Evolutionary conservation across 2,113 vertebrate species (phyloP).

Genomic region (Amphiprion ocellaris): DNA sequence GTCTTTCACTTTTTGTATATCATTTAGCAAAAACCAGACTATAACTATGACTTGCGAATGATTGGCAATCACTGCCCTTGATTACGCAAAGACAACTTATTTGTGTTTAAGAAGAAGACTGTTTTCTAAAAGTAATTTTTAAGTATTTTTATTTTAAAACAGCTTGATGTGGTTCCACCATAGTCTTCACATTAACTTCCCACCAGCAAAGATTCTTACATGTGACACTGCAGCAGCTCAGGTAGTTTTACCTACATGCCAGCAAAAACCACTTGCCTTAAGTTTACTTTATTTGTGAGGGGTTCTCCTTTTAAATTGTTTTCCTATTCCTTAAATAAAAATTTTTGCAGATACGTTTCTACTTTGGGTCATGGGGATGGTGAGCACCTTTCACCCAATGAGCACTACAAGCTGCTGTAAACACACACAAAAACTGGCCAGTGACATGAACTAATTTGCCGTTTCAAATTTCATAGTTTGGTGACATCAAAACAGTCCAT

Average conservation of each 20-base stretch:
- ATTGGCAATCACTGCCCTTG: neutral
- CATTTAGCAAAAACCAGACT: no score
- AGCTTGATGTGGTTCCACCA: neutral
- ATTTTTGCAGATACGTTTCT: neutral
- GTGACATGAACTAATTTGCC: neutral
- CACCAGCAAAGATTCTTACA: neutral
- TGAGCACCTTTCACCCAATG: neutral
- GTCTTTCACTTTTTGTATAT: no score
- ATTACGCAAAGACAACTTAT: neutral
- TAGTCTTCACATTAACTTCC: neutral
- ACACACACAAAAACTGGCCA: conserved; percentile 7
- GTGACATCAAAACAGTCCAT: conserved; percentile 5
- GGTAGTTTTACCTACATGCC: neutral
- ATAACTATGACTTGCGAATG: neutral
- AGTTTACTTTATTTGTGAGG: neutral
- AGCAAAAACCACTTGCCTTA: neutral
- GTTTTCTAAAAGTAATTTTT: no score
- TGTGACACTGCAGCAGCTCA: neutral
- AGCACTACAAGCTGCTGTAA: neutral
- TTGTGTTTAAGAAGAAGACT: neutral
- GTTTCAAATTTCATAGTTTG: neutral
- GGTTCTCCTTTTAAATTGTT: neutral
- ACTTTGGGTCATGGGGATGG: neutral
- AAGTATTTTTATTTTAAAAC: neutral
- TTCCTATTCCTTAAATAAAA: neutral